Evolutionary conservation across 1,140 invertebrate genomes (phyloP).

Genomic region (Alviniconcha marisindica): DNA sequence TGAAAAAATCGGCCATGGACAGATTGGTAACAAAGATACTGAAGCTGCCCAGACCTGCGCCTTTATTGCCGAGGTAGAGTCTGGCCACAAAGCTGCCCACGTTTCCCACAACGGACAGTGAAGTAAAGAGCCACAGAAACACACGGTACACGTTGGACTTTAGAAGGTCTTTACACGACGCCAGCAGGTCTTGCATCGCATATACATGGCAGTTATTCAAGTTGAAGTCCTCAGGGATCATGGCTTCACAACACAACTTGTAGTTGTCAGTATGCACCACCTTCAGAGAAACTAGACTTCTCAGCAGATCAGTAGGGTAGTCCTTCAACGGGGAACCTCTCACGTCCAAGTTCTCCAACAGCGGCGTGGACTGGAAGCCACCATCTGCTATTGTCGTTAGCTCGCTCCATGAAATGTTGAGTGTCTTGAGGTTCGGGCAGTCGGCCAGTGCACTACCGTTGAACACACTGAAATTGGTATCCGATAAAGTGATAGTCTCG

Average conservation of each 20-base stretch:
- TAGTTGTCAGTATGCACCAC: not conserved
- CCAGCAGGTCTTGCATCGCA: not conserved
- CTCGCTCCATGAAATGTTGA: too few species aligned
- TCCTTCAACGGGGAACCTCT: too few species aligned
- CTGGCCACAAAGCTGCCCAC: constrained; percentile 43
- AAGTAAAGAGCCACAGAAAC: constrained; percentile 47
- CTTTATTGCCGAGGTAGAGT: not conserved
- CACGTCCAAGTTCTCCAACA: too few species aligned
- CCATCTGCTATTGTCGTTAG: too few species aligned
- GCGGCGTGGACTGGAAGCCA: too few species aligned
- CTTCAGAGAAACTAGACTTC: too few species aligned
- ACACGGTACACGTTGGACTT: constrained; percentile 25
- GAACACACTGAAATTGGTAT: too few species aligned
- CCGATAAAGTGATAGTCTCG: too few species aligned
- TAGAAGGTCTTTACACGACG: constrained; percentile 24
- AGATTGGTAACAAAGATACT: constrained; percentile 55
- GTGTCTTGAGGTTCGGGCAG: too few species aligned
- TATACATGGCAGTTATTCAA: too few species aligned
- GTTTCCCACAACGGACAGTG: constrained; percentile 57
- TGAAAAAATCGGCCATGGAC: constrained; percentile 59
- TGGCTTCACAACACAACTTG: not conserved
- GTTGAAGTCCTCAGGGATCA: not conserved
- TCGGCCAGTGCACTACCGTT: too few species aligned
- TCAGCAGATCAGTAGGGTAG: too few species aligned
- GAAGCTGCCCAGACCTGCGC: not conserved